These are phyloP conservation scores for Apaloderma vittatum DNA, from an alignment of 2,113 vertebrate species.

Conservation along the genomic window DNA sequence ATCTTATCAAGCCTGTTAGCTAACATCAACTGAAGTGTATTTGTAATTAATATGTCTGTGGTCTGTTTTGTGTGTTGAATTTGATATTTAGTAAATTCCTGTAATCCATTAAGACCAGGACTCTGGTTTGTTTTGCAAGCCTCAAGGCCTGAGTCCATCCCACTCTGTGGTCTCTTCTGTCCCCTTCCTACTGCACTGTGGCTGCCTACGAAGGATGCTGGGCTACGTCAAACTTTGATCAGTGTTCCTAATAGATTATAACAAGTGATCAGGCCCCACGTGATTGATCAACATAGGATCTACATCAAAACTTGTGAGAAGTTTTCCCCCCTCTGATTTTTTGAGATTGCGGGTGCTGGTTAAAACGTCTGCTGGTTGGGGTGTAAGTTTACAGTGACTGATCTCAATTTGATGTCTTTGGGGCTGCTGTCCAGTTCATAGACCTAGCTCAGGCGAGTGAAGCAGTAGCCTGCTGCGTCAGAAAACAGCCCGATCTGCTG, in stretches of 20 bases:
- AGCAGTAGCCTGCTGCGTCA: neutral
- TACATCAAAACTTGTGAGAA: neutral
- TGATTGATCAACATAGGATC: neutral
- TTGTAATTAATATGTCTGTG: neutral
- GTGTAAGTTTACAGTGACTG: neutral
- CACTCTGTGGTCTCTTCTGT: neutral
- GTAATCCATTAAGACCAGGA: neutral
- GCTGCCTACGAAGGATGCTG: neutral
- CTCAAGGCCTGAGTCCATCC: neutral
- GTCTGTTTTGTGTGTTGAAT: neutral
- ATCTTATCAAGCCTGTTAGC: neutral
- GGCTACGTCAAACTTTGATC: accelerated
- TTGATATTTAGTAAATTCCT: neutral
- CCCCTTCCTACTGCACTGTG: neutral
- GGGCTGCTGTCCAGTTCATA: neutral
- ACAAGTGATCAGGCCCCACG: neutral
- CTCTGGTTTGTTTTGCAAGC: neutral
- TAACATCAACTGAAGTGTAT: neutral
- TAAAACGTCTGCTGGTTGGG: neutral
- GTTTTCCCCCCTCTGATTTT: neutral
- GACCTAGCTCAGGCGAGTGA: neutral
- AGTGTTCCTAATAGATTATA: neutral
- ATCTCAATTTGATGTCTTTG: neutral
- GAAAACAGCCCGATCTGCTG: neutral
- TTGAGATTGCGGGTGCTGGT: neutral